phyloP scores from a whole-genome alignment of 2,888 invertebrate species.

The Chrysolina americana region DNA sequence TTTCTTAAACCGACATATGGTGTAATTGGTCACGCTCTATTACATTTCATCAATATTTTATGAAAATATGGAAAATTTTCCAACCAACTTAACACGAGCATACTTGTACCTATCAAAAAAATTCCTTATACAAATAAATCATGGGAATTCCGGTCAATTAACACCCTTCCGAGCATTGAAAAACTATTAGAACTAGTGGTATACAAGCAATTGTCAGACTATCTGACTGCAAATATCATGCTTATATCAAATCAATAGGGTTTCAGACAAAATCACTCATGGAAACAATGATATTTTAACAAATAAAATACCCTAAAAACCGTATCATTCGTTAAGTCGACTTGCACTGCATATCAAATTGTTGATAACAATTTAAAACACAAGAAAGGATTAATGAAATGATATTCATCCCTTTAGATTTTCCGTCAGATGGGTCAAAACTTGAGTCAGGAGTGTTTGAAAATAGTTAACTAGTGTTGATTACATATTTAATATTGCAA shows the following conservation, averaged over 20 bases:
- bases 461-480: too few species aligned
- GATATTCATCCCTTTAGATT: too few species aligned
- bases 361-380: too few species aligned
- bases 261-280: slow-evolving; percentile 33
- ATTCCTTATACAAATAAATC: slow-evolving; percentile 27
- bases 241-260: too few species aligned
- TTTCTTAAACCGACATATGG: neutral
- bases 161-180: slow-evolving; percentile 27
- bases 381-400: too few species aligned
- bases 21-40: slow-evolving; percentile 8
- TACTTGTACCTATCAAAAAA: slow-evolving; percentile 27
- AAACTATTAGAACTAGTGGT: slow-evolving; percentile 24
- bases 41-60: slow-evolving; percentile 29
- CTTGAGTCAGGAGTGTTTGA: too few species aligned
- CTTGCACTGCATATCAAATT: too few species aligned
- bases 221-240: slow-evolving; percentile 19
- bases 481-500: too few species aligned
- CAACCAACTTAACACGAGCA: slow-evolving; percentile 24
- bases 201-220: slow-evolving; percentile 24
- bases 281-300: too few species aligned
- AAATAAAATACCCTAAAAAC: too few species aligned
- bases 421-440: too few species aligned
- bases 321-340: too few species aligned
- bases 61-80: slow-evolving; percentile 23
- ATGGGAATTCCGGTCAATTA: slow-evolving; percentile 28